These are phyloP conservation scores for Papilio protenor DNA, from an alignment of 2,888 invertebrate species.

Conservation along the genomic window DNA sequence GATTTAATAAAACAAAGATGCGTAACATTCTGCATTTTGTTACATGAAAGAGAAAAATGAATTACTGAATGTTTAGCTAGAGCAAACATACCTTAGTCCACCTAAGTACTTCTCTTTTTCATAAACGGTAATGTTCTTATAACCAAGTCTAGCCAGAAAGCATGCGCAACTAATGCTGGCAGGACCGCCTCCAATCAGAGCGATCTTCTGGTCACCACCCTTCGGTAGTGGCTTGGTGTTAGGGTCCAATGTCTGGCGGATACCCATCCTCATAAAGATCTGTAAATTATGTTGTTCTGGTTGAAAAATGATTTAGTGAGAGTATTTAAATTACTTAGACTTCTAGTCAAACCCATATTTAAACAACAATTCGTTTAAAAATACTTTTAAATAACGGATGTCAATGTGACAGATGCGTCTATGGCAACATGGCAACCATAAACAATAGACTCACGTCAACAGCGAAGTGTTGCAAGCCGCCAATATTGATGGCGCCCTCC, in stretches of 20 bases:
- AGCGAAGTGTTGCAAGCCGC: constrained; percentile 98
- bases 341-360: too few relatives aligned
- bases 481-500: constrained; percentile 99
- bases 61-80: neutral
- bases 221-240: constrained; percentile 83
- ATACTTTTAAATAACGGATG: neutral
- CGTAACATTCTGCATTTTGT: neutral
- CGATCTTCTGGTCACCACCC: constrained; percentile 89
- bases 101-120: constrained; percentile 95
- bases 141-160: constrained; percentile 96
- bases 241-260: constrained; percentile 94
- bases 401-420: neutral
- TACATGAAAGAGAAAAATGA: neutral
- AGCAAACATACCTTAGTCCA: constrained; percentile 89
- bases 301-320: too few relatives aligned
- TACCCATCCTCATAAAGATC: constrained; percentile 97
- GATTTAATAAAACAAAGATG: neutral
- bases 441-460: constrained; percentile 88
- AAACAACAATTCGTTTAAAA: neutral
- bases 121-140: constrained; percentile 95
- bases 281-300: constrained; percentile 58
- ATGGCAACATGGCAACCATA: constrained; percentile 4
- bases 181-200: constrained; percentile 97
- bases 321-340: neutral
- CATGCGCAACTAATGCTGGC: constrained; percentile 98